Base-by-base conservation (phyloP, 2,888 invertebrate genomes). In the Orchesella flavescens region DNA sequence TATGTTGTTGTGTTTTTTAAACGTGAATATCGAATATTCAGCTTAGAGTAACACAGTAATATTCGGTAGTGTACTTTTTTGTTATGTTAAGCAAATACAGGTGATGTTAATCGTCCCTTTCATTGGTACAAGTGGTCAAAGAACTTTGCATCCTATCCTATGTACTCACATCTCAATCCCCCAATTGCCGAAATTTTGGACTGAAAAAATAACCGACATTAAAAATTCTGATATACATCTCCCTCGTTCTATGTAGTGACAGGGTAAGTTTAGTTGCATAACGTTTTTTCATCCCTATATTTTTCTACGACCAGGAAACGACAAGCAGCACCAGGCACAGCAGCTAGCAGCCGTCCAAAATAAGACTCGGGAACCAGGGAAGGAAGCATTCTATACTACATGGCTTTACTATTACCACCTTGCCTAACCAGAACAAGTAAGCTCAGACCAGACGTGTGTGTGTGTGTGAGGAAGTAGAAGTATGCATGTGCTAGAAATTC, bases 311-410 rank as follows among this genome's bases (percentile, higher is more conserved):
- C 24, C 68, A 66, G 76, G 57, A 77, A 68, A 68, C 68, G 68
- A 68, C 55, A 44, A 75, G 75, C 63, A 19, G 76, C 76, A 77
- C 76, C 76, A 77, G 76, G 76, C 57, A 77, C 76, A 68, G 59
- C 76, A 77, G 76, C 57, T 2, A 34, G 3, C 34, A 34, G 34
- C 34, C 34, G 34, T 34, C 34, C 34, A 34, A 34, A n/a, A 34
- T 34, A 34, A 34, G 34, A 34, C 34, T 4, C 34, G 34, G 34
- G 34, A 34, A 34, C 34, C 34, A 7, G 7, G 34, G 34, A 34
- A 34, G 34, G 34, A 34, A 34, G 34, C 34, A 34, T 34, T 4
- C 34, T 34, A 34, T 34, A 34, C 34, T 34, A 34, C 34, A 2
- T 34, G 23, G 9, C 43, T 5, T 9, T 63, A 24, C 12, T 15